These are phyloP conservation scores for Ecdyonurus torrentis DNA, from an alignment of 2,888 invertebrate genomes.

Conservation along the genomic window DNA sequence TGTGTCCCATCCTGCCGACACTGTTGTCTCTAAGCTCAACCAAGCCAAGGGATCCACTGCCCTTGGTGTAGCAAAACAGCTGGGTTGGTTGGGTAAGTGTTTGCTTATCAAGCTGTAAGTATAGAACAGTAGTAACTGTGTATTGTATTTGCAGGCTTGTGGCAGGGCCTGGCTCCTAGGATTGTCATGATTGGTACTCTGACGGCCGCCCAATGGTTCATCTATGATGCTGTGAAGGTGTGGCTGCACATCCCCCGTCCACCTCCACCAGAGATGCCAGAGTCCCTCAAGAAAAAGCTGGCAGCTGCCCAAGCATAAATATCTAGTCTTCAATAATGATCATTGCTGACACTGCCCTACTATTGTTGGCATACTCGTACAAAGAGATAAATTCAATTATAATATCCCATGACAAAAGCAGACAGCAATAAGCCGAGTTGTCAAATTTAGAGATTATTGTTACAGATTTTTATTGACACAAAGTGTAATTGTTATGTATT, in stretches of 20 bases:
- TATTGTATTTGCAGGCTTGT: conserved; percentile 42
- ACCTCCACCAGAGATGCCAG: conserved; percentile 93
- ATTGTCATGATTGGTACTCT: conserved; percentile 96
- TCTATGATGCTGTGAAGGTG: conserved; percentile 91
- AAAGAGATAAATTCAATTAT: neutral
- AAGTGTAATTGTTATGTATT: neutral
- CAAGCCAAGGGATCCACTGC: conserved; percentile 69
- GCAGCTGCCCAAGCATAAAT: conserved; percentile 17
- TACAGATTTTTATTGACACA: neutral
- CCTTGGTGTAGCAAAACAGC: conserved; percentile 48
- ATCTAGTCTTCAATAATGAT: neutral
- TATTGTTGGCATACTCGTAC: neutral
- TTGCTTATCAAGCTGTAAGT: too few relatives aligned
- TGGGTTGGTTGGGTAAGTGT: conserved; percentile 46
- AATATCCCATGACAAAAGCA: neutral
- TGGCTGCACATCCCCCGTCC: conserved; percentile 75
- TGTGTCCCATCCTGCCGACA: conserved; percentile 98
- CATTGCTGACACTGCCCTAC: neutral
- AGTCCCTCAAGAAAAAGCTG: conserved; percentile 60
- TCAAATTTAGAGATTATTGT: neutral
- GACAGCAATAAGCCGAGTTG: neutral
- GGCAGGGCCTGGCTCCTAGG: conserved; percentile 82
- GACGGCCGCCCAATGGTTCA: conserved; percentile 92
- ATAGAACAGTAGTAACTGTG: too few relatives aligned
- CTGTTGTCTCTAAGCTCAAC: conserved; percentile 90